Evolutionary conservation across 2,113 vertebrate species (phyloP), one percentile per base, ranked within the genome.

Genomic region (Odobenus rosmarus): DNA sequence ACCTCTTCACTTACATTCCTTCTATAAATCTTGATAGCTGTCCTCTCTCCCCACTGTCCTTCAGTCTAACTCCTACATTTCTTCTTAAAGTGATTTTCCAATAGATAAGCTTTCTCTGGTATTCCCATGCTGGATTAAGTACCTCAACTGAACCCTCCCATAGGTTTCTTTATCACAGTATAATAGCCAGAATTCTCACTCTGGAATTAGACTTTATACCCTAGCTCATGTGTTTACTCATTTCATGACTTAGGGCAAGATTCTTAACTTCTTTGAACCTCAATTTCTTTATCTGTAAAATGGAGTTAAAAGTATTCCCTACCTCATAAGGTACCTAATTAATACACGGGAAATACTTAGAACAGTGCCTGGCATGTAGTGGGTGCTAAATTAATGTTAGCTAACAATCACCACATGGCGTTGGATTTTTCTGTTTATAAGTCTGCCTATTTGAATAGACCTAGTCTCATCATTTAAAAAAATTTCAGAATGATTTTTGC

Each of bases 251-350:
- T 62, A 2, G 77, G 23, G 16, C 23, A 33, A 80, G 12, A 79
- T 89, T 80, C 55, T 84, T 49, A 89, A 89, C n/a, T 39, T 83
- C 69, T 96, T 69, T 88, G 59, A 92, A 94, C 24, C 19, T 87
- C 31, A 69, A 57, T 82, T 51, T 86, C 46, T 28, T 53, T 86
- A 51, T 62, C 55, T 93, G 18, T 77, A 71, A 93, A 74, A 67
- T 62, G 2, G 16, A 80, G 72, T 79, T 67, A 64, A 69, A 87
- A 49, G 57, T 94, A 91, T 82, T 76, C 59, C 67, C 51, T 88
- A 19, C 36, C 33, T 94, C 57, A 87, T 64, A 49, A 86, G 9
- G 49, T 74, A 90, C 28, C 18, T 90, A 64, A 90, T 93, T 84
- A 77, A 84, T 72, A 55, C n/a, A 67, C 12, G 24, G 55, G 31